phyloP scores from a whole-genome alignment of 2,888 invertebrate genomes.

The Meta bourneti region DNA sequence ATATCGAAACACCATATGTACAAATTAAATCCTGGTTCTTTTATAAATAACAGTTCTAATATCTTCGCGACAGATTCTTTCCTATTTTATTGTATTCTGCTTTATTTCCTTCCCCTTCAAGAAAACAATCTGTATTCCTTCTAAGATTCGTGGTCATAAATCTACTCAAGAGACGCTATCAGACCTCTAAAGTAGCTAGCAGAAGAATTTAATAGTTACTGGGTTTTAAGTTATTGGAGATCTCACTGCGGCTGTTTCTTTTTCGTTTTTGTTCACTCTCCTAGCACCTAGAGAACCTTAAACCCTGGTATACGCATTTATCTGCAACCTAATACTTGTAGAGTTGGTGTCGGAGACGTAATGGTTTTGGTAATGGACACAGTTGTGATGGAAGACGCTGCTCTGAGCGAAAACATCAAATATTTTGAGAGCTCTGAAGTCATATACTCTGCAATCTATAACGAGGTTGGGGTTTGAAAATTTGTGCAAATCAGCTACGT shows the following conservation, averaged over 20 bases:
- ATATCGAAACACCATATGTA: background rate
- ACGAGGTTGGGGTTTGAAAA: no score
- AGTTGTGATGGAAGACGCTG: background rate
- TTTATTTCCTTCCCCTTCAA: conserved; percentile 40
- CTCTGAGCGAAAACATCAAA: background rate
- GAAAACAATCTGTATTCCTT: conserved; percentile 64
- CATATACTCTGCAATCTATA: background rate
- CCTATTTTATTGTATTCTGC: conserved; percentile 64
- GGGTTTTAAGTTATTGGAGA: conserved; percentile 58
- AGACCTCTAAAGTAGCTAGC: conserved; percentile 57
- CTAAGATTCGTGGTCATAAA: conserved; percentile 61
- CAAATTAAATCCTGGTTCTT: conserved; percentile 48
- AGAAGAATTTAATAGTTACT: conserved; percentile 75
- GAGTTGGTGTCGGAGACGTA: background rate
- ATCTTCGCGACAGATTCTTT: conserved; percentile 60
- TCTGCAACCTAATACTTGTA: conserved; percentile 35
- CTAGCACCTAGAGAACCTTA: conserved; percentile 27
- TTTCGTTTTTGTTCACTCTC: conserved; percentile 14
- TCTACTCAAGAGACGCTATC: conserved; percentile 52
- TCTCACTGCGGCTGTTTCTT: conserved; percentile 40
- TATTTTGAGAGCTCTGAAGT: background rate
- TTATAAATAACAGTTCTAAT: conserved; percentile 44
- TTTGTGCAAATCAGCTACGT: no score
- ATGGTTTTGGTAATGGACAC: background rate
- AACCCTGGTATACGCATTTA: conserved; percentile 12